A percentile compares a stretch with the other conserved stretches of the same genome.
Evolutionary conservation across 2,888 invertebrate genomes (phyloP).

Genomic region (Ramazzottius varieornatus): DNA sequence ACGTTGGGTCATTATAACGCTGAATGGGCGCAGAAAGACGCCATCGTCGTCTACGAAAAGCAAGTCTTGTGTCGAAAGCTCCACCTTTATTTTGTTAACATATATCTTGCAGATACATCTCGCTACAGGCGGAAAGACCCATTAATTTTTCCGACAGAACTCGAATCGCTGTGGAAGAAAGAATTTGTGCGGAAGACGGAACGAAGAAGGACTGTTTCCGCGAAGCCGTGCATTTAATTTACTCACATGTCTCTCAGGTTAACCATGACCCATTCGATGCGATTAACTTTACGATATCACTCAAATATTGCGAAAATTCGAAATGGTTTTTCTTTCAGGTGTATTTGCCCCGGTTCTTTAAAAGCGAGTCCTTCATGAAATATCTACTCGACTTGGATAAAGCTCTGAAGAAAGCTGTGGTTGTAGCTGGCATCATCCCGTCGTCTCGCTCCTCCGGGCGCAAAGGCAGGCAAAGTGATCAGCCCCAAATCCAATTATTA

Average conservation of each 20-base stretch:
- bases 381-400: background rate
- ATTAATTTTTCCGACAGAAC: background rate
- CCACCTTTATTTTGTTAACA: no score
- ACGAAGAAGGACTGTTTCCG: background rate
- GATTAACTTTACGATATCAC: no score
- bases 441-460: no score
- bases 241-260: background rate
- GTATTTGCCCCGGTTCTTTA: background rate
- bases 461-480: no score
- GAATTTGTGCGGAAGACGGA: background rate
- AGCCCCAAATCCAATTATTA: no score
- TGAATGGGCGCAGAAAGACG: background rate
- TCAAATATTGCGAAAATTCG: background rate
- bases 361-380: background rate
- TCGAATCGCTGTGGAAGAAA: constrained; percentile 2
- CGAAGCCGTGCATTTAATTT: background rate
- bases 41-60: background rate
- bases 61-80: no score
- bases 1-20: background rate
- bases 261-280: background rate
- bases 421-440: background rate
- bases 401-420: background rate
- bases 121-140: background rate
- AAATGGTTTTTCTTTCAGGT: background rate
- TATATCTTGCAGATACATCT: background rate